Evolutionary conservation across 2,888 invertebrate genomes (phyloP), one percentile per base, ranked within the genome.

Genomic region (Cataglyphis rosenhaueri): DNA sequence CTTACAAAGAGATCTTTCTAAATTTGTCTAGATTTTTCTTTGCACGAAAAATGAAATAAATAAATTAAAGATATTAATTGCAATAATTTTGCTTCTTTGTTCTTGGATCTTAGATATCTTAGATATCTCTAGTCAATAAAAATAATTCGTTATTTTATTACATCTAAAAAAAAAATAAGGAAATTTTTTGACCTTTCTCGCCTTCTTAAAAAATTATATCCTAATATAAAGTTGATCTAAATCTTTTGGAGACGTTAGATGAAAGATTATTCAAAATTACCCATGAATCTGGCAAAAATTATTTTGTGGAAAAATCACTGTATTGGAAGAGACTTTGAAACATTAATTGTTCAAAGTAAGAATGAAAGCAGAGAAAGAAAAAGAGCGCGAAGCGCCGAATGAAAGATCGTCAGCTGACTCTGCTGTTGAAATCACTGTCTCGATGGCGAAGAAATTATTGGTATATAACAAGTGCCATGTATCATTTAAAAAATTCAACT

Each of bases 371-470:
- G 18, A 78, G 57, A 78, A 57, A 59, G 70, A 78, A 41, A 78
- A 41, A 73, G 59, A 66, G 44, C 41, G 1, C 12, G 48, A 59
- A 76, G 55, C 55, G 41, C 59, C 66, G 83, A 85, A 85, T 89
- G 88, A 90, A 89, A 90, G 88, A 88, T 78, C 21, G 84, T 87
- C 88, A 88, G 88, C 88, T 89, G 90, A 89, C 86, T 87, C 82
- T 81, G 82, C 61, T 64, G 75, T 32, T 64, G 75, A 70, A 81
- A 59, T 62, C 32, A 81, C 64, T 68, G 84, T 48, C 83, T 86
- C 81, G 84, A 84, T 83, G 86, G 38, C 85, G 85, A 85, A 66
- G 76, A 76, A 89, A 89, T 88, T 84, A 89, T 89, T 84, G 78
- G 29, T 29, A 0, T 29, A 29, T 29, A 29, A 29, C 29, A 29